Base-by-base conservation (phyloP, 2,888 invertebrate species). In the Plebejus argus region DNA sequence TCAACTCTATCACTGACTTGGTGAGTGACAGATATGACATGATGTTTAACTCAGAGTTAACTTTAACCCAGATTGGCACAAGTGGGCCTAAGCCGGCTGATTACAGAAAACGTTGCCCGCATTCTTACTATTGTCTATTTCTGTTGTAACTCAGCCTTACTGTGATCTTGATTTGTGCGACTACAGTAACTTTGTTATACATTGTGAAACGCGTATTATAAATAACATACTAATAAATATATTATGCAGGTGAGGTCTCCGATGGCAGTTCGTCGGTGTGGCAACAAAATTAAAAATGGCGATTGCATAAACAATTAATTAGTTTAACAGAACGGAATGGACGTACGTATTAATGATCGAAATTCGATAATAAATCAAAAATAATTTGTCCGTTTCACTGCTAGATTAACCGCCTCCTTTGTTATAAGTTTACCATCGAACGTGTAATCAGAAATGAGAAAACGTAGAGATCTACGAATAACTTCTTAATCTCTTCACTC, bases 341-440 rank as follows among this genome's bases (percentile, higher is more conserved):
- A 70, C 77, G 76, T 79, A 70, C 77, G 76, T 79, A 81, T 79
- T 80, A 74, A 79, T 76, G 76, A 79, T 77, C 76, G 79, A 77
- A 81, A 77, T 80, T 79, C 78, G 72, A 77, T 79, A 53, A 81
- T 79, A 77, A 81, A 81, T 81, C 81, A 80, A 76, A 76, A 61
- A 35, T 76, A 76, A 76, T 66, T 66, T 66, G 66, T 66, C 28
- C 66, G 66, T 66, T 66, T 66, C 66, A 66, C 66, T 66, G 23
- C 15, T 66, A 66, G 6, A 15, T 66, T 28, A 66, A 28, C 28
- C 66, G 66, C 28, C 28, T 66, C 0, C 28, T 28, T 33, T 33
- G 66, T 28, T 33, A 33, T 6, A 1, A 66, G 66, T 28, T 28
- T 66, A 66, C 66, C 66, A 66, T 66, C 66, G 6, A 20, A 66